phyloP scores from a whole-genome alignment of 2,113 vertebrate species.

The Prinia subflava region DNA sequence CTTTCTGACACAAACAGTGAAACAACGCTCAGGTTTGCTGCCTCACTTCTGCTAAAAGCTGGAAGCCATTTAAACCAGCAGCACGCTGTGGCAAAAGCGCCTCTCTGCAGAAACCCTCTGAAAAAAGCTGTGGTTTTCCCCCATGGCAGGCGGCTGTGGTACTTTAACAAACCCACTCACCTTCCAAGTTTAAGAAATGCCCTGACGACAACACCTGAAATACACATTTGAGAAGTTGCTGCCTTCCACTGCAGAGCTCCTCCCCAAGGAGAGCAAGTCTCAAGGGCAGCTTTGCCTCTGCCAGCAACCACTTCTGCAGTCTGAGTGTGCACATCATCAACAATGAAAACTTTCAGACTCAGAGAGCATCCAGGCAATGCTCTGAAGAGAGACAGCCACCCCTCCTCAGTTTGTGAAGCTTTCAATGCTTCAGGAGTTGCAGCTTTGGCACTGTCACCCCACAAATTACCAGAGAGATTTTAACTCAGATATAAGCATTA shows the following conservation, averaged over 20 bases:
- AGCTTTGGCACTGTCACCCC: fast-evolving
- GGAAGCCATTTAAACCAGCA: not conserved
- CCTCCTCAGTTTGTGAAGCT: not conserved
- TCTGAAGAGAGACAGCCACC: not conserved
- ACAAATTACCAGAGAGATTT: not conserved
- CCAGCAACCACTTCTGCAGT: not conserved
- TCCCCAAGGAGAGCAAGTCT: not conserved
- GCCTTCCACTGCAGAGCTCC: not conserved
- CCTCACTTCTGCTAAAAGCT: not conserved
- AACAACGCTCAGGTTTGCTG: not conserved
- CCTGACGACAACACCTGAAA: not conserved
- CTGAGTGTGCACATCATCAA: not conserved
- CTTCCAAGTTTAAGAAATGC: not conserved
- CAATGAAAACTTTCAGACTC: not conserved
- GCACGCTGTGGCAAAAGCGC: not conserved
- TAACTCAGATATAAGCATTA: not conserved
- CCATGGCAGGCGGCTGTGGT: fast-evolving
- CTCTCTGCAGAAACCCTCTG: not conserved
- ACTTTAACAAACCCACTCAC: not conserved
- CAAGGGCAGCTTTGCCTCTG: not conserved
- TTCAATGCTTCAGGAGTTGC: not conserved
- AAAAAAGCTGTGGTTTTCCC: not conserved
- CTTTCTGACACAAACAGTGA: not conserved
- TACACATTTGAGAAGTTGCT: not conserved
- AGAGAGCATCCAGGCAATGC: not conserved